Percentiles rank a stretch among this genome's conserved stretches.
These are phyloP conservation scores for Pomacea maculata DNA, from an alignment of 1,140 invertebrate species.

Conservation along the genomic window DNA sequence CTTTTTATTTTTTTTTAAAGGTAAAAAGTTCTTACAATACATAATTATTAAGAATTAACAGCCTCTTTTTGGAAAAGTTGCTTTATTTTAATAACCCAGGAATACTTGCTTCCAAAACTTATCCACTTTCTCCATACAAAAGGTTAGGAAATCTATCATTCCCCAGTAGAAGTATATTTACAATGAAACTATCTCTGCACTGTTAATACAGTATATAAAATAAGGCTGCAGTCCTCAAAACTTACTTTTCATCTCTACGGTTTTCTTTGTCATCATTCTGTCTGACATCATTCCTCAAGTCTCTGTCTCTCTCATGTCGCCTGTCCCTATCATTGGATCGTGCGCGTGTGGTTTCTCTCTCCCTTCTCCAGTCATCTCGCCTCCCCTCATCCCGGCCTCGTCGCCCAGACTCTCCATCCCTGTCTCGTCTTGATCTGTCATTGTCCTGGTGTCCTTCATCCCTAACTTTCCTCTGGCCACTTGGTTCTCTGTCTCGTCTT, in stretches of 20 bases:
- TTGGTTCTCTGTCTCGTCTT: conserved; percentile 16
- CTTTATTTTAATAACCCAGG: no score
- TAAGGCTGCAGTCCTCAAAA: not conserved
- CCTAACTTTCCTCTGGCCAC: conserved; percentile 18
- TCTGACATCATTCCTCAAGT: conserved; percentile 9
- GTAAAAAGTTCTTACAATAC: no score
- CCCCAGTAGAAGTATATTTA: no score
- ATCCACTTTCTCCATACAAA: no score
- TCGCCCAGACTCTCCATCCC: conserved; percentile 4
- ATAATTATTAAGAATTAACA: no score
- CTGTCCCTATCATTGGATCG: conserved; percentile 14
- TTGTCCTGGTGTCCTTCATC: conserved; percentile 8
- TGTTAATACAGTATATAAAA: not conserved
- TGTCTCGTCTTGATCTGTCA: not conserved
- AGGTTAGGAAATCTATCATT: no score
- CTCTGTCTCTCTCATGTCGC: conserved; percentile 22
- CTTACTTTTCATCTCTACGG: conserved; percentile 14
- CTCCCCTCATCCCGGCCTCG: not conserved
- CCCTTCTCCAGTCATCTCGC: conserved; percentile 14
- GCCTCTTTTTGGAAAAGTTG: no score
- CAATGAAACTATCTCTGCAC: no score
- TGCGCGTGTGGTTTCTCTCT: conserved; percentile 15
- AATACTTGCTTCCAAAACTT: no score
- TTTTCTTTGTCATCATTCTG: conserved; percentile 23
- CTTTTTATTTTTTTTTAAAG: no score